Evolutionary conservation across 2,888 invertebrate genomes (phyloP).

Genomic region (Gymnosoma rotundatum): DNA sequence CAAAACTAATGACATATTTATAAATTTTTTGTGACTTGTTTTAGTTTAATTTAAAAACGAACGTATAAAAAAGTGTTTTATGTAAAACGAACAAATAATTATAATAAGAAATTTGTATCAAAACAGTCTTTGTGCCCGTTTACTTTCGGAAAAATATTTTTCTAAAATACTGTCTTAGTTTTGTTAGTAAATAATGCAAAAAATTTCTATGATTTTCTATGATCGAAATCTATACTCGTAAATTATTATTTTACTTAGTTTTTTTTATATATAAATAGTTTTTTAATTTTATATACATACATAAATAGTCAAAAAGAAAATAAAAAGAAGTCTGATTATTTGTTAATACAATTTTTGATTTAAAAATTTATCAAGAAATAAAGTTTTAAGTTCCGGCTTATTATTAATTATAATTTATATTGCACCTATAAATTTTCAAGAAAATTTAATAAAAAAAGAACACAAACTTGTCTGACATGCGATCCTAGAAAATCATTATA

Average conservation of each 20-base stretch:
- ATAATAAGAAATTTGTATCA: not conserved
- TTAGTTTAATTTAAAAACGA: conserved; percentile 24
- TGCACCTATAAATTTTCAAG: not conserved
- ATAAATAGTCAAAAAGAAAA: conserved; percentile 71
- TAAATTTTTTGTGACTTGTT: conserved; percentile 14
- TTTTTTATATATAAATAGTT: too few relatives aligned
- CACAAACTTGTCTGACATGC: not conserved
- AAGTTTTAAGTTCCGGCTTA: not conserved
- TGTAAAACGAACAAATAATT: conserved; percentile 15
- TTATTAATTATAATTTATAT: not conserved
- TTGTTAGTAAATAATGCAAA: not conserved
- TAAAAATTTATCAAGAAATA: not conserved
- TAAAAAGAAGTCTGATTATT: conserved; percentile 78
- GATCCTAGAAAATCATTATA: not conserved
- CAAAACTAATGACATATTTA: conserved; percentile 4
- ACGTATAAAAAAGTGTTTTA: conserved; percentile 3
- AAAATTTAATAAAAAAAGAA: not conserved
- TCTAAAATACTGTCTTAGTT: too few relatives aligned
- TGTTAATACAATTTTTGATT: conserved; percentile 58
- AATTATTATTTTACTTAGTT: too few relatives aligned
- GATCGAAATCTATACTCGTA: not conserved
- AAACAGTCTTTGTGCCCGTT: too few relatives aligned
- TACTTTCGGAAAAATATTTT: too few relatives aligned
- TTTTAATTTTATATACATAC: not conserved
- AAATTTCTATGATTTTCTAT: not conserved